A percentile compares a stretch with the other conserved stretches of the same genome.
These are phyloP conservation scores for Macrotrachela quadricornifera DNA, from an alignment of 1,140 invertebrate species.

Conservation along the genomic window DNA sequence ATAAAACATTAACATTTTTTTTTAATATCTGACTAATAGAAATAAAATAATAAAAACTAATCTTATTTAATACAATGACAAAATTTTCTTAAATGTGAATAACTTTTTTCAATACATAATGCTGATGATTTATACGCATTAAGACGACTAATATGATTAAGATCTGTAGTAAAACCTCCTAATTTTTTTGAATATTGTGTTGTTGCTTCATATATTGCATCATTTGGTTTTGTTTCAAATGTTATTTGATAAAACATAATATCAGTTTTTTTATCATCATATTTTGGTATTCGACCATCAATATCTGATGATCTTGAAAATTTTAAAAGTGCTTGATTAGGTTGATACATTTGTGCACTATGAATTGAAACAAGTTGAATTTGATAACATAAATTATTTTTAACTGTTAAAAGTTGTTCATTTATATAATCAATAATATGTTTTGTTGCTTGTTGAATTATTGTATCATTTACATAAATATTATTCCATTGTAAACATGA, in stretches of 20 bases:
- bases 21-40: too few relatives aligned
- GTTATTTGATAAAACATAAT: constrained; percentile 48
- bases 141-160: constrained; percentile 53
- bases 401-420: constrained; percentile 39
- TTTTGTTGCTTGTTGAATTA: constrained; percentile 12
- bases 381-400: constrained; percentile 35
- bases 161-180: constrained; percentile 41
- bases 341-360: constrained; percentile 49
- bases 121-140: constrained; percentile 48
- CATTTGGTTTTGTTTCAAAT: constrained; percentile 48
- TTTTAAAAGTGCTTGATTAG: constrained; percentile 49
- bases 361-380: constrained; percentile 44
- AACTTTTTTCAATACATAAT: neutral
- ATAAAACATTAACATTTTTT: too few relatives aligned
- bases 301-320: neutral
- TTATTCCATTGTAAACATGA: constrained; percentile 57
- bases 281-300: neutral
- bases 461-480: constrained; percentile 19
- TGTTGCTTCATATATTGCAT: constrained; percentile 49
- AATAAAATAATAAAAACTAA: too few relatives aligned
- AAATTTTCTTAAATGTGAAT: constrained; percentile 5
- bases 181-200: constrained; percentile 34
- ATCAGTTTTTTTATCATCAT: constrained; percentile 13
- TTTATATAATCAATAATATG: constrained; percentile 35
- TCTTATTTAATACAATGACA: neutral